Evolutionary conservation across 2,888 invertebrate genomes (phyloP).

Genomic region (Notodonta ziczac): DNA sequence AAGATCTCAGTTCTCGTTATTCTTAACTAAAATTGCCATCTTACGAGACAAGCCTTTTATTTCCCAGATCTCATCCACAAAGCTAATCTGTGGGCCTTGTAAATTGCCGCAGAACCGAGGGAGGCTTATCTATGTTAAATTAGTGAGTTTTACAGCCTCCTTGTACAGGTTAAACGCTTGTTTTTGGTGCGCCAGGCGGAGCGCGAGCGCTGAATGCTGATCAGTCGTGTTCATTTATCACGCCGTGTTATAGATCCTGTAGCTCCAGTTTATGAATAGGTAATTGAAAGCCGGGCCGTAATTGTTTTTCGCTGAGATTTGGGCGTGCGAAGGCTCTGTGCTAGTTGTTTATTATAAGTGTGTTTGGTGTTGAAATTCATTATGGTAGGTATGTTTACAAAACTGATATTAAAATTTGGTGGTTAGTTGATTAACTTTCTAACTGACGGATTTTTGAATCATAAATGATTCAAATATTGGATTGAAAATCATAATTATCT

Average conservation of each 20-base stretch:
- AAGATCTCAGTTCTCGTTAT: conserved; percentile 19
- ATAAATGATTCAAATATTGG: too few relatives aligned
- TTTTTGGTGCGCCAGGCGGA: conserved; percentile 25
- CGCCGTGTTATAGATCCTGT: conserved; percentile 8
- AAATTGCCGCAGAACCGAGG: conserved; percentile 45
- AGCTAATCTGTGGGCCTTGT: conserved; percentile 49
- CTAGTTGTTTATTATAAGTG: not conserved
- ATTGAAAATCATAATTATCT: too few relatives aligned
- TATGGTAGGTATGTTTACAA: too few relatives aligned
- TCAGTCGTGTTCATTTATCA: conserved; percentile 33
- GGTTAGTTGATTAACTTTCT: too few relatives aligned
- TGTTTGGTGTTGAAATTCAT: too few relatives aligned
- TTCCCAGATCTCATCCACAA: conserved; percentile 25
- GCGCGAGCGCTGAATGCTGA: conserved; percentile 31
- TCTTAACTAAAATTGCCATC: conserved; percentile 30
- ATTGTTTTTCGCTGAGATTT: not conserved
- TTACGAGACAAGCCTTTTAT: conserved; percentile 39
- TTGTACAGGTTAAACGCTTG: conserved; percentile 41
- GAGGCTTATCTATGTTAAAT: conserved; percentile 57
- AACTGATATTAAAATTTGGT: too few relatives aligned
- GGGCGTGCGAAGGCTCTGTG: not conserved
- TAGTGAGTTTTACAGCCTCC: conserved; percentile 45
- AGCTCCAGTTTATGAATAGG: conserved; percentile 6
- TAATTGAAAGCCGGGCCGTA: conserved; percentile 3
- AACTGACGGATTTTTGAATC: too few relatives aligned